Base-by-base conservation (phyloP, 1,140 invertebrate species). In the Brachionus koreanus region DNA sequence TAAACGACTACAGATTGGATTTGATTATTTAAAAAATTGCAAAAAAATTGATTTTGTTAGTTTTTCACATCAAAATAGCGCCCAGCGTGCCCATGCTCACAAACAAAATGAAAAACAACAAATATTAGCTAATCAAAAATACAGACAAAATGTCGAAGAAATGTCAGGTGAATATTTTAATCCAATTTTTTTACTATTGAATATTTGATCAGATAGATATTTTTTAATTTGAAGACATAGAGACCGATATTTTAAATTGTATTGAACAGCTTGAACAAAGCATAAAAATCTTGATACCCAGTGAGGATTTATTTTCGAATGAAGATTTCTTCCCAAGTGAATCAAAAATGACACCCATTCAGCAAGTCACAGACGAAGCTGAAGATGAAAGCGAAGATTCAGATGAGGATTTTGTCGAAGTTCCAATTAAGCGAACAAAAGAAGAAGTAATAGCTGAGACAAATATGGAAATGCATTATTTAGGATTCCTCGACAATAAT, bases 11-110 rank as follows among this genome's bases (percentile, higher is more conserved):
- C 84, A 85, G 19, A 84, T 91, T 42, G 90, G 87, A 13, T 89
- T 89, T 83, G 88, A 89, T 23, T 91, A 88, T 84, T 85, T 91
- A 0, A 88, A 88, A 83, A 86, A 87, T 23, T 90, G 88, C 82
- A 88, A 90, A 86, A 89, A 89, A 85, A 88, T 90, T 85, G 83
- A 82, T 82, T 82, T 82, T 67, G 61, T 65, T 33, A 35, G 33
- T 57, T 79, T 79, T 61, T 61, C 76, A 5, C 76, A 79, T 79
- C 76, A 63, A 43, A 79, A 39, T 25, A 65, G 29, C 19, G 76
- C 76, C 10, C 35, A 79, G 13, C 46, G 76, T 3, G 35, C 13
- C 23, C 76, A 79, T 61, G 23, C n/a, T 37, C 49, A 79, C 43
- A 57, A 65, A 61, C 49, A 79, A 65, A 39, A 23, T 23, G 49